phyloP scores from a whole-genome alignment of 2,888 invertebrate genomes.

The Sepiola atlantica region DNA sequence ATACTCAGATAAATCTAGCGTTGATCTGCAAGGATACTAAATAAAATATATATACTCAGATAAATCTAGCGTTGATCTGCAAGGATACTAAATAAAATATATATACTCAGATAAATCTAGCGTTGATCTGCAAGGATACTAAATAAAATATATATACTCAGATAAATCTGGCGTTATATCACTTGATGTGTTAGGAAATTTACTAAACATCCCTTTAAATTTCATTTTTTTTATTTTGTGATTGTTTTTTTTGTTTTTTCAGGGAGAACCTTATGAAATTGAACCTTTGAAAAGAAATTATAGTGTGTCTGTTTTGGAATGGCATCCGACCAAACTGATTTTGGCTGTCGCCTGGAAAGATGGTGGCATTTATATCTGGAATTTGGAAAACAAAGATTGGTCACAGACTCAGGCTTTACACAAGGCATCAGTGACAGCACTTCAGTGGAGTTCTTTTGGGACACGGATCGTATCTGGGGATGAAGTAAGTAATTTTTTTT shows the following conservation, averaged over 20 bases:
- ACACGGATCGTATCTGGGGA: conserved; percentile 90
- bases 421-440: conserved; percentile 77
- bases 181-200: neutral
- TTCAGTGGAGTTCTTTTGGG: conserved; percentile 85
- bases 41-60: too few species aligned
- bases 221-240: neutral
- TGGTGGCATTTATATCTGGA: conserved; percentile 90
- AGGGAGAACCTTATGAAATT: conserved; percentile 71
- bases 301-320: conserved; percentile 75
- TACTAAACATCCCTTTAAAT: neutral
- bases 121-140: too few species aligned
- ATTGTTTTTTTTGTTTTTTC: conserved; percentile 47
- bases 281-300: conserved; percentile 65
- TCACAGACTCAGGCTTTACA: conserved; percentile 79
- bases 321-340: conserved; percentile 91
- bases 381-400: conserved; percentile 77
- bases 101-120: too few species aligned
- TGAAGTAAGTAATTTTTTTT: conserved; percentile 77
- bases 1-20: too few species aligned
- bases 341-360: conserved; percentile 93
- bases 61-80: too few species aligned
- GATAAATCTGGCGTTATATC: too few species aligned
- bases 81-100: too few species aligned
- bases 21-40: too few species aligned
- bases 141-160: too few species aligned